Evolutionary conservation across 2,797 vertebrate species (phyloP).

Genomic region (Bradypodion pumilum): DNA sequence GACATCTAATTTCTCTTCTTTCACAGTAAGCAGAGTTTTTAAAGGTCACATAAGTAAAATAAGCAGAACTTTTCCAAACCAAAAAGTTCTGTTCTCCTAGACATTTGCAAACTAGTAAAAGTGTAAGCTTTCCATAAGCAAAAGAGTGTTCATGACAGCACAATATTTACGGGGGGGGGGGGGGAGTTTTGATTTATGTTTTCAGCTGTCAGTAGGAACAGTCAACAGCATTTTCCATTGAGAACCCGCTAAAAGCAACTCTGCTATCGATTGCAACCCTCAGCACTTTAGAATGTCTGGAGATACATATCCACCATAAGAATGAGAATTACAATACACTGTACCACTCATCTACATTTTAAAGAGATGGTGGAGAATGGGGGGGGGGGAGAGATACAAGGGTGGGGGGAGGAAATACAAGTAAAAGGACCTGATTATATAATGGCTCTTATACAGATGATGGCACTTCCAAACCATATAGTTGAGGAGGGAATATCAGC

Average conservation of each 20-base stretch:
- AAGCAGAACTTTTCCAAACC: conserved; percentile 36
- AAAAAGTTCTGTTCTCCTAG: conserved; percentile 33
- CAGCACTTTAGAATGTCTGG: neutral
- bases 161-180: neutral
- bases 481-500: neutral
- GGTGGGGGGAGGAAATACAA: neutral
- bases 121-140: neutral
- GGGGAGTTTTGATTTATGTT: neutral
- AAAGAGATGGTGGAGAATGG: neutral
- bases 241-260: neutral
- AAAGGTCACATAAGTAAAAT: conserved; percentile 37
- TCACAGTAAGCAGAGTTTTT: conserved; percentile 1
- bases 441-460: neutral
- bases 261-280: neutral
- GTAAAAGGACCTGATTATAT: neutral
- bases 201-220: neutral
- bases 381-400: too few relatives aligned
- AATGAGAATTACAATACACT: neutral
- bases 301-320: neutral
- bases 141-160: neutral
- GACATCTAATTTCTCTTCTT: conserved; percentile 43
- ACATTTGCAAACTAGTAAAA: conserved; percentile 1
- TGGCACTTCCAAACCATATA: neutral
- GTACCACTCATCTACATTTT: neutral
- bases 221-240: neutral